Evolutionary conservation across 2,113 vertebrate genomes (phyloP), one percentile per base, ranked within the genome.

Genomic region (Arizona elegans): DNA sequence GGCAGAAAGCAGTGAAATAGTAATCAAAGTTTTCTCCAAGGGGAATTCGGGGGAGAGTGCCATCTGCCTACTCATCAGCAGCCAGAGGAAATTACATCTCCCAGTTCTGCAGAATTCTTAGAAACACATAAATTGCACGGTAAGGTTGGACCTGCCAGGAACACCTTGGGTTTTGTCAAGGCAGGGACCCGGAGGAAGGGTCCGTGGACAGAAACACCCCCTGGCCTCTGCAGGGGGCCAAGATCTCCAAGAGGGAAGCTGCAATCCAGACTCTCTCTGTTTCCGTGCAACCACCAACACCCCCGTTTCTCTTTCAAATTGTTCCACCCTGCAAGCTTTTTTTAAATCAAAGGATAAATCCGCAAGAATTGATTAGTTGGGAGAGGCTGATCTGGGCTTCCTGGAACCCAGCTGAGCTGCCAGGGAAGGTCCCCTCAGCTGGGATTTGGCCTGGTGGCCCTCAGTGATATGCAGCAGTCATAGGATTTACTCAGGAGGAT

Each of bases 31-130:
- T 58, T 33, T 19, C 17, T 89, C 87, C 26, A 0, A 33, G n/a
- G 92, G 92, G 92, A 85, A 58, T 89, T 47, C 0, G 6, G n/a
- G 38, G 92, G 23, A 8, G 26, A 47, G 12, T 19, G 87, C 87
- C 92, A 92, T 89, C 92, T 92, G 92, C 92, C 87, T 33, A 50
- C 92, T 89, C 56, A 85, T 2, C 26, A 54, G 29, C 87, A 19
- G 59, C 88, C 92, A 33, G 55, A 81, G 88, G 54, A 55, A 85
- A 85, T 89, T 58, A 6, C 52, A 23, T 4, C 70, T 59, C 54
- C 38, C 70, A 52, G 26, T 52, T 85, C 38, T 81, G 88, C 38
- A 89, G 70, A 53, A 86, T 56, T 59, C 65, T 90, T 43, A 86
- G 85, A 85, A 86, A 59, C 43, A 58, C 88, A 52, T 89, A 17